Conservation (phyloP, 2,888 invertebrate species). For the Rugalucina vietnamica region DNA sequence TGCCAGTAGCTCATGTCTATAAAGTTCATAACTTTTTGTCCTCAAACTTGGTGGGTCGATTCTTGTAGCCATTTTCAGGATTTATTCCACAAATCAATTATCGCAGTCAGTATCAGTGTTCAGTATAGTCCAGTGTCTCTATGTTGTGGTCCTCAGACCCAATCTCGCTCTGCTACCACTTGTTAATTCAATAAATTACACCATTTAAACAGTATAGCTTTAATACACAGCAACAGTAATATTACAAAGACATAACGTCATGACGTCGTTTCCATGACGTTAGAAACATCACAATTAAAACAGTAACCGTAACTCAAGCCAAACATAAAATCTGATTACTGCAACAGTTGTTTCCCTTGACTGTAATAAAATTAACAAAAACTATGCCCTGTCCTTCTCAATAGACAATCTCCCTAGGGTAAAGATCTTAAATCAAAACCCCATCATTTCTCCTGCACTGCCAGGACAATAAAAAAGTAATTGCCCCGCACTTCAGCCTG, state of each 20-base stretch:
- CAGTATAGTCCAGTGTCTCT: neutral
- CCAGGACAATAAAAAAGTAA: too few relatives aligned
- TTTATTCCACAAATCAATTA: neutral
- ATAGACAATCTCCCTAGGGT: too few relatives aligned
- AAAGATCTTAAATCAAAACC: too few relatives aligned
- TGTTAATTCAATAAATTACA: slow-evolving; percentile 20
- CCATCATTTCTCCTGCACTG: too few relatives aligned
- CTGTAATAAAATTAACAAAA: slow-evolving; percentile 3
- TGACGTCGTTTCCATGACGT: neutral
- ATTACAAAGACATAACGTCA: neutral
- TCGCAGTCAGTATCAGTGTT: neutral
- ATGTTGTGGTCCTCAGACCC: neutral
- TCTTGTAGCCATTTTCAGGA: slow-evolving; percentile 20
- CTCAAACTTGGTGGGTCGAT: slow-evolving; percentile 22
- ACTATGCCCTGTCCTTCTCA: too few relatives aligned
- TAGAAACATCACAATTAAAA: slow-evolving; percentile 8
- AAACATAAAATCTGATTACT: slow-evolving; percentile 7
- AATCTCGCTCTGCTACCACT: slow-evolving; percentile 35
- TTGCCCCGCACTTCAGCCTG: too few relatives aligned
- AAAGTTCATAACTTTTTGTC: slow-evolving; percentile 49
- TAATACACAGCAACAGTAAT: neutral
- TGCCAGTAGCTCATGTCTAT: slow-evolving; percentile 58
- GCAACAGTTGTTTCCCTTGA: neutral
- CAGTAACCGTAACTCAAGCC: slow-evolving; percentile 5
- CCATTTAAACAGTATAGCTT: slow-evolving; percentile 5